These are phyloP conservation scores for Scaptomyza tumidula DNA, from an alignment of 2,888 invertebrate genomes.

Conservation along the genomic window DNA sequence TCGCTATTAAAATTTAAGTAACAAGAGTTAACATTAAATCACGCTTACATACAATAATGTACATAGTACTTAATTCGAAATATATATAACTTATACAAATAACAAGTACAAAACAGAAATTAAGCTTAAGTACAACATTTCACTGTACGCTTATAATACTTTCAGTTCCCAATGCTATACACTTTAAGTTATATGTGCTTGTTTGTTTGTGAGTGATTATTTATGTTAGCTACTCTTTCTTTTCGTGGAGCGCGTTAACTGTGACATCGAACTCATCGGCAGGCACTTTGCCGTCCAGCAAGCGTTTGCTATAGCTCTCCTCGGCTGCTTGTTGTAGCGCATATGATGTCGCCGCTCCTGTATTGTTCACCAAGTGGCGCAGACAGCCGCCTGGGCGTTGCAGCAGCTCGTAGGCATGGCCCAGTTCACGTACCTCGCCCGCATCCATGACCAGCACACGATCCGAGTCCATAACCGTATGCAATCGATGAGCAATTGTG, in stretches of 20 bases:
- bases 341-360: slow-evolving; percentile 87
- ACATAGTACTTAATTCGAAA: slow-evolving; percentile 39
- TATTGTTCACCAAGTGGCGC: slow-evolving; percentile 89
- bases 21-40: slow-evolving; percentile 55
- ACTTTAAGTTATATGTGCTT: slow-evolving; percentile 23
- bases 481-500: slow-evolving; percentile 95
- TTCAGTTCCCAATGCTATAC: slow-evolving; percentile 55
- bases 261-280: slow-evolving; percentile 52
- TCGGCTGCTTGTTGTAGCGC: slow-evolving; percentile 87
- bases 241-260: slow-evolving; percentile 36
- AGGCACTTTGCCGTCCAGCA: slow-evolving; percentile 44
- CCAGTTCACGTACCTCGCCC: slow-evolving; percentile 90
- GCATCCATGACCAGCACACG: slow-evolving; percentile 93
- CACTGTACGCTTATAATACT: slow-evolving; percentile 64
- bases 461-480: slow-evolving; percentile 96
- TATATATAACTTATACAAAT: slow-evolving; percentile 36
- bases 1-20: slow-evolving; percentile 35
- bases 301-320: slow-evolving; percentile 81
- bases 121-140: slow-evolving; percentile 54
- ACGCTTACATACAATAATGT: slow-evolving; percentile 44
- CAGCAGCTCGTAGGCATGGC: slow-evolving; percentile 89
- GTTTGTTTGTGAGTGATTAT: not conserved
- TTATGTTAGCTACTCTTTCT: slow-evolving; percentile 39
- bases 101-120: slow-evolving; percentile 46
- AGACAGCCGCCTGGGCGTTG: slow-evolving; percentile 87